Base-by-base conservation (phyloP, 2,888 invertebrate species). In the Phaedon cochleariae region DNA sequence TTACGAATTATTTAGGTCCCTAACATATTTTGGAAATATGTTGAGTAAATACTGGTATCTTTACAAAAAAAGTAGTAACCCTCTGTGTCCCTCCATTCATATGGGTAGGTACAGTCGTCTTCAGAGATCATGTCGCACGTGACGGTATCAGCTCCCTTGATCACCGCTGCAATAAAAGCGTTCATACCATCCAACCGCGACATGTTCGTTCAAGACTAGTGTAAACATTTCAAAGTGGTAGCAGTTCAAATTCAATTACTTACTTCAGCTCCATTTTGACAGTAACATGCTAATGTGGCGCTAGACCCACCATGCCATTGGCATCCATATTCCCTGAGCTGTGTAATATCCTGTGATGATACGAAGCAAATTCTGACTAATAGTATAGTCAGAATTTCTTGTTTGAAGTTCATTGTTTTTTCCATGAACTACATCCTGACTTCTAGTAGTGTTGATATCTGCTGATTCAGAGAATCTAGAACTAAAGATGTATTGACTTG, bases 281-380 rank as follows among this genome's bases (percentile, higher is more conserved):
- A 83, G 55, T 73, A 74, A 64, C 83, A 83, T 22, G 62, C 66
- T 52, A 82, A 65, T 48, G 69, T 76, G 17, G 71, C 72, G 58
- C 64, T 70, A 20, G 74, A 77, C 12, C 82, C 82, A 21, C 83
- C 83, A 49, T 72, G 67, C 82, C 82, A 82, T 31, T 71, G 66
- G 64, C 83, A 83, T 18, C 81, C 80, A 67, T 77, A 82, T 60
- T 77, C 74, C 61, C 68, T 70, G 48, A 76, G 74, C 31, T 73
- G 74, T 3, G 81, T 80, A 61, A 82, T 76, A 62, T 79, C 77
- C 59, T 66, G 62, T 5, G 62, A 59, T 1, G 29, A 12, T 1
- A 57, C 57, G 0, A 45, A 26, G 58, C 20, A 45, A 21, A 49
- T 12, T 12, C 21, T 52, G 37, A 60, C 59, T 1, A 60, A 18